These are phyloP conservation scores for Rhizoglyphus robini DNA, from an alignment of 1,140 invertebrate species.

Conservation along the genomic window DNA sequence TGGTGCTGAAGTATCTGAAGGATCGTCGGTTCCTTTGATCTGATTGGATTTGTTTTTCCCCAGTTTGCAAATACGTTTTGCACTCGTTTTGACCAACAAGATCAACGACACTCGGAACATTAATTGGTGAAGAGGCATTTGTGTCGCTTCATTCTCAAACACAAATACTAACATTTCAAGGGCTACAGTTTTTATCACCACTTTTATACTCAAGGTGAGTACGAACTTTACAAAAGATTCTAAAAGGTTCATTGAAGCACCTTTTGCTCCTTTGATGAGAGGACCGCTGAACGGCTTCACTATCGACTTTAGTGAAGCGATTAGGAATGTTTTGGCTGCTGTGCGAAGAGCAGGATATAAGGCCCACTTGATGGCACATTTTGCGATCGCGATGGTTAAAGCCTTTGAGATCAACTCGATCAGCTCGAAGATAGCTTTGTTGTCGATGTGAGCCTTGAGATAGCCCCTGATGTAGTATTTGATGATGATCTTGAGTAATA, in stretches of 20 bases:
- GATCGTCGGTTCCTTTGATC: background rate
- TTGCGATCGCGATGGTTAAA: background rate
- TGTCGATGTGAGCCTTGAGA: background rate
- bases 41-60: background rate
- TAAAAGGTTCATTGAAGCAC: background rate
- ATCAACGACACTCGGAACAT: background rate
- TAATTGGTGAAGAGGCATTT: background rate
- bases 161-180: background rate
- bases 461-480: background rate
- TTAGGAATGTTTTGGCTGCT: slow-evolving; percentile 1
- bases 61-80: slow-evolving; percentile 8
- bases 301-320: background rate
- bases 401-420: background rate
- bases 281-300: background rate
- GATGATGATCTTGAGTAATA: slow-evolving; percentile 9
- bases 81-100: background rate
- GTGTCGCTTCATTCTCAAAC: background rate
- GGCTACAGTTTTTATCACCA: background rate
- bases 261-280: background rate
- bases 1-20: background rate
- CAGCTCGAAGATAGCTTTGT: background rate
- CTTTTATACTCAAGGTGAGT: background rate
- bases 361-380: background rate
- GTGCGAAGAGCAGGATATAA: slow-evolving; percentile 7
- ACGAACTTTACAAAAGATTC: background rate